A percentile compares a stretch with the other conserved stretches of the same genome.
Conservation (phyloP, 2,888 invertebrate genomes). For the Phasia obesa region DNA sequence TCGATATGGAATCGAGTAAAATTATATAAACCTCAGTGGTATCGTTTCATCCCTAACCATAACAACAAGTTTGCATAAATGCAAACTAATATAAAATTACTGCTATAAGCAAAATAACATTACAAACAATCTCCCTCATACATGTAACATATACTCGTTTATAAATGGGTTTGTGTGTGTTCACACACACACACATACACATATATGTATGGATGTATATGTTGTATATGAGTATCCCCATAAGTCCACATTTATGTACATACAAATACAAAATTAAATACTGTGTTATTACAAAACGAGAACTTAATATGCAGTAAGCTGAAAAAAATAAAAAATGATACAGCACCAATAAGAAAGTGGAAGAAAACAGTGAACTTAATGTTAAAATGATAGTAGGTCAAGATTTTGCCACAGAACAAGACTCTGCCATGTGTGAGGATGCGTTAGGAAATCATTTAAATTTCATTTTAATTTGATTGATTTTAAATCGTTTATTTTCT, state of each 20-base stretch:
- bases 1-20: too few relatives aligned
- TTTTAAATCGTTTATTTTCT: not conserved
- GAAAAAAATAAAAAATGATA: conserved; percentile 7
- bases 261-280: conserved; percentile 7
- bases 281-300: conserved; percentile 36
- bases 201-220: not conserved
- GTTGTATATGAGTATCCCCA: not conserved
- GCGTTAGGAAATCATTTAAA: not conserved
- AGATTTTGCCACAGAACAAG: conserved; percentile 34
- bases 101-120: conserved; percentile 57
- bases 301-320: conserved; percentile 51
- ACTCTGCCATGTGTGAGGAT: conserved; percentile 12
- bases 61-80: conserved; percentile 44
- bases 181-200: not conserved
- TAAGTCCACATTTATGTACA: not conserved
- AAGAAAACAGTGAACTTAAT: conserved; percentile 16
- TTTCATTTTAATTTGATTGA: conserved; percentile 18
- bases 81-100: conserved; percentile 69
- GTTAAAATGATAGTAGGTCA: conserved; percentile 47
- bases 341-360: not conserved
- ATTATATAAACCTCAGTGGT: not conserved
- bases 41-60: not conserved
- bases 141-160: too few relatives aligned
- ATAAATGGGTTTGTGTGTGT: not conserved
- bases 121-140: not conserved